Conservation (phyloP, 2,113 vertebrate genomes). For the Phoxinus phoxinus region DNA sequence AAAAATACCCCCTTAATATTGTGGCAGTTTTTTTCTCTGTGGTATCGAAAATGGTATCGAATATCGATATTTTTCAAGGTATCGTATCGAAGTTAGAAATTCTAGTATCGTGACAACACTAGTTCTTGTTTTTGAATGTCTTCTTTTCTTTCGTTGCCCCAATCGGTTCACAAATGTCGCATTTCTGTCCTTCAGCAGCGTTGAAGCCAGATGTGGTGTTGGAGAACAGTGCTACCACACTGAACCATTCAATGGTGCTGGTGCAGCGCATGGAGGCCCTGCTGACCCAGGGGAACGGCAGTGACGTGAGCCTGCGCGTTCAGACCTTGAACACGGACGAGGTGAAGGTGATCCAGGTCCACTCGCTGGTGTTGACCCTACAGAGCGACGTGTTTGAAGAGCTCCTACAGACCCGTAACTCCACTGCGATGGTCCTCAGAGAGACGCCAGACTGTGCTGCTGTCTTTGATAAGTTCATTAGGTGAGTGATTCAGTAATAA, state of each 20-base stretch:
- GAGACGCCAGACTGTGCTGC: slow-evolving; percentile 75
- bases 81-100: no score
- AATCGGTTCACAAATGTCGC: background rate
- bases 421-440: slow-evolving; percentile 68
- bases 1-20: no score
- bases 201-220: slow-evolving; percentile 77
- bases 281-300: slow-evolving; percentile 78
- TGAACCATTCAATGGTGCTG: slow-evolving; percentile 90
- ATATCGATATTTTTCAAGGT: no score
- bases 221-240: slow-evolving; percentile 77
- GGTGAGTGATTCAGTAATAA: slow-evolving; percentile 59
- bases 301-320: slow-evolving; percentile 79
- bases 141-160: background rate
- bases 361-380: slow-evolving; percentile 83
- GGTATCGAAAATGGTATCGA: no score
- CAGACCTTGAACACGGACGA: slow-evolving; percentile 76
- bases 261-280: slow-evolving; percentile 85
- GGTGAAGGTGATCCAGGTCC: slow-evolving; percentile 81
- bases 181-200: slow-evolving; percentile 72
- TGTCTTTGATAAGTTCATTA: slow-evolving; percentile 85
- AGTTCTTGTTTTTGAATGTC: background rate
- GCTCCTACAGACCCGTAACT: slow-evolving; percentile 77
- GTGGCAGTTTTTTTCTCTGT: no score
- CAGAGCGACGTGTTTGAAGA: slow-evolving; percentile 82
- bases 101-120: no score